Conservation (phyloP, 2,113 vertebrate genomes). For the Campylomormyrus numenius region DNA sequence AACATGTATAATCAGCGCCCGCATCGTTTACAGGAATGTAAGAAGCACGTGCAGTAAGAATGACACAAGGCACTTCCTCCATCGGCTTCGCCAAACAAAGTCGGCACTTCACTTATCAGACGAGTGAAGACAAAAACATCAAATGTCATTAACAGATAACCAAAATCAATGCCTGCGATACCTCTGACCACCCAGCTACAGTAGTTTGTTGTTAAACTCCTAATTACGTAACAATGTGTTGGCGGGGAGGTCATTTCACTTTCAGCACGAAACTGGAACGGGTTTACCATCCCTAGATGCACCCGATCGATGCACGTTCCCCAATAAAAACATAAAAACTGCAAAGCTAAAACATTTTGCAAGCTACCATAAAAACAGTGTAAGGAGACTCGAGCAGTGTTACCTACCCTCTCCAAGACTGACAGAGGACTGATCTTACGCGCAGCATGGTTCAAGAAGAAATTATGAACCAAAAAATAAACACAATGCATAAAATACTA, state of each 20-base stretch:
- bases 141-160: background rate
- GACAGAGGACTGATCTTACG: slow-evolving; percentile 32
- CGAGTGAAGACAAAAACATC: background rate
- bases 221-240: background rate
- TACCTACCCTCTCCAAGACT: slow-evolving; percentile 55
- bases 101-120: background rate
- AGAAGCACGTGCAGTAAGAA: background rate
- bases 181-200: background rate
- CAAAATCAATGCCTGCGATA: background rate
- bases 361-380: background rate
- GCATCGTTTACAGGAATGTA: background rate
- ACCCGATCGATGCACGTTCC: background rate
- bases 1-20: background rate
- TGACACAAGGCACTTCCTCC: background rate
- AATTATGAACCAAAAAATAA: background rate
- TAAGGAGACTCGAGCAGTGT: background rate
- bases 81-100: background rate
- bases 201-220: background rate
- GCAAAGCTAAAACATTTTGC: background rate
- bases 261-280: background rate
- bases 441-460: slow-evolving; percentile 43
- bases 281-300: background rate
- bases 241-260: background rate
- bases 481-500: background rate
- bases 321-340: background rate